Evolutionary conservation across 1,140 invertebrate species (phyloP).

Genomic region (Pogonus chalceus): DNA sequence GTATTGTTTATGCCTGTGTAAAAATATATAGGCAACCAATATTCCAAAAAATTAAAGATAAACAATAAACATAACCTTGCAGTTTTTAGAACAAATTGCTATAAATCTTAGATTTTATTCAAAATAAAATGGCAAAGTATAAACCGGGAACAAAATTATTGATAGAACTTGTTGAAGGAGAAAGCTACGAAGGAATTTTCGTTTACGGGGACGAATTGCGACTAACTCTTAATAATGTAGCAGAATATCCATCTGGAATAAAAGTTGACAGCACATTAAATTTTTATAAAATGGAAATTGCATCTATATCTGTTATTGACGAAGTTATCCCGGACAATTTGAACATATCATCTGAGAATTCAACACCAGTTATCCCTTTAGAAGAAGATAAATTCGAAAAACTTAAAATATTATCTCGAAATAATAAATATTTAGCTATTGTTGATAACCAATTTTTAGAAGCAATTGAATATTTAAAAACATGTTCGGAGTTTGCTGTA

Average conservation of each 20-base stretch:
- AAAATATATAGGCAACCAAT: background rate
- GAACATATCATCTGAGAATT: background rate
- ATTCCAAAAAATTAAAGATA: background rate
- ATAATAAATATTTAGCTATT: conserved; percentile 38
- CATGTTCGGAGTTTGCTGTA: conserved; percentile 32
- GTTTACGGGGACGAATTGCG: background rate
- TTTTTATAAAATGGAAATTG: background rate
- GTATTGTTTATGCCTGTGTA: conserved; percentile 16
- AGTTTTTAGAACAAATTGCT: conserved; percentile 2
- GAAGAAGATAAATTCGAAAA: conserved; percentile 37
- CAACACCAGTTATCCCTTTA: background rate
- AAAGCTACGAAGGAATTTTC: conserved; percentile 13
- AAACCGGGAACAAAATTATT: conserved; percentile 11
- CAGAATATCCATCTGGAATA: background rate
- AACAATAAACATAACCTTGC: background rate
- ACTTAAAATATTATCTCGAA: conserved; percentile 35
- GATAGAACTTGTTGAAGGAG: conserved; percentile 2
- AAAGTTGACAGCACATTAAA: background rate
- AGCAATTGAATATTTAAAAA: conserved; percentile 34
- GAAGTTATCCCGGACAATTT: background rate
- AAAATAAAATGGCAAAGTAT: too few relatives aligned
- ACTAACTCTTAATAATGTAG: background rate
- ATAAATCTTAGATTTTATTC: background rate
- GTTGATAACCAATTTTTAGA: conserved; percentile 36
- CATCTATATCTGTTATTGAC: background rate